Evolutionary conservation across 2,888 invertebrate genomes (phyloP), one percentile per base, ranked within the genome.

Genomic region (Imbricaverruca yamaguchii): DNA sequence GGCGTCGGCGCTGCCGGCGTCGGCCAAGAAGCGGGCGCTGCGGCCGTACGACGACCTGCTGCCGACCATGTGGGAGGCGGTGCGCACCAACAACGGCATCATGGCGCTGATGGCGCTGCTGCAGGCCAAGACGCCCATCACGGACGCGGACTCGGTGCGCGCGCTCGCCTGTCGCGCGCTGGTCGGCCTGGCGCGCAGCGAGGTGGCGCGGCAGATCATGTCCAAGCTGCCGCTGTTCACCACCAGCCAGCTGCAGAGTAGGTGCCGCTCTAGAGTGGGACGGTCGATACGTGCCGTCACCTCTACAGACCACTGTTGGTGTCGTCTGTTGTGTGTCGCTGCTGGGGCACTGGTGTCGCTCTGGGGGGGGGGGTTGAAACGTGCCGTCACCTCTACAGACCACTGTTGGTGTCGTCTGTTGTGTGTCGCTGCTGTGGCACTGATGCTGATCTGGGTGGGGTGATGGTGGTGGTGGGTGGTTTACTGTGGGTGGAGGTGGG

Each of bases 71-170:
- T 98, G 98, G 98, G 95, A 96, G 87, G 94, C 94, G 84, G 93
- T 97, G 0, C 89, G 98, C 83, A 92, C 93, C 0, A 97, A 96
- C 87, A 98, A 98, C 87, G 98, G 98, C 3, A 97, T 99, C 81
- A 97, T 98, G 93, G 95, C 94, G 80, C 89, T 98, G 74, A 89
- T 97, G 21, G 93, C 94, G 81, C 89, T 97, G 83, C 93, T 98
- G 92, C 93, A 93, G 89, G 92, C 93, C 21, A 97, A 97, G 88
- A 93, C 94, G 0, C 98, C 98, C 0, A 95, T 98, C 81, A 97
- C 97, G 2, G 98, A 98, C 89, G 98, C 98, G 23, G 98, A 99
- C 88, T 92, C 93, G 67, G 93, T 99, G 85, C 91, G 98, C 80
- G 95, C 96, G 8, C 90, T 98, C 85, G 97, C 98, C 0, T 98